Evolutionary conservation across 1,140 invertebrate genomes (phyloP), one percentile per base, ranked within the genome.

Genomic region (Drosophila nasuta): DNA sequence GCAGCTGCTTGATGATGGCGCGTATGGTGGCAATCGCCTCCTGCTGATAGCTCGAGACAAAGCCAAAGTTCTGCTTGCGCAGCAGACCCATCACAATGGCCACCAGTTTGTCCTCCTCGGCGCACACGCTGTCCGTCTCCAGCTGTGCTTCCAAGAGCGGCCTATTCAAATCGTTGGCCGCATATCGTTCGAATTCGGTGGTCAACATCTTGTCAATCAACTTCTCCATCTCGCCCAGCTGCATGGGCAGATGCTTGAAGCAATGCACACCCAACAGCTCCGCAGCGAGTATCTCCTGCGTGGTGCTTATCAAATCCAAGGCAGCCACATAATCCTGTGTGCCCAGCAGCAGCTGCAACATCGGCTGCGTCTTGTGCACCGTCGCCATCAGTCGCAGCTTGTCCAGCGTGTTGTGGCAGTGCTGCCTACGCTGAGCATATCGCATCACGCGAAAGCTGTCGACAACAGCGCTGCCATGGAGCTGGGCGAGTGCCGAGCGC

Each of bases 251-350:
- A 94, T 99, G 98, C 91, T 98, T 96, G 92, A 99, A 98, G 92
- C 98, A 97, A 86, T 97, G 97, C 51, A 99, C 95, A 28, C 98
- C 98, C 66, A 96, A 95, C 51, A 99, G 93, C 92, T 99, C 97
- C 79, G 97, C 96, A 3, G 95, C 94, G 10, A 99, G 93, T 69
- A 99, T 97, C 93, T 99, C 98, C 94, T 99, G 98, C 1, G 98
- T 99, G 1, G 98, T 98, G 15, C 91, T 91, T 77, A 99, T 99
- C 49, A 99, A 95, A 94, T 99, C 99, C 45, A 99, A 93, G 1
- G 99, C 98, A 30, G 98, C 98, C 35, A 99, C 98, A 94, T 98
- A 99, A 93, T 99, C 98, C 74, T 97, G 98, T 5, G 97, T 98
- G 60, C 98, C 98, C 13, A 99, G 93, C 8, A 99, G 93, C 46